These are phyloP conservation scores for Pollenia amentaria DNA, from an alignment of 2,888 invertebrate genomes.

Conservation along the genomic window DNA sequence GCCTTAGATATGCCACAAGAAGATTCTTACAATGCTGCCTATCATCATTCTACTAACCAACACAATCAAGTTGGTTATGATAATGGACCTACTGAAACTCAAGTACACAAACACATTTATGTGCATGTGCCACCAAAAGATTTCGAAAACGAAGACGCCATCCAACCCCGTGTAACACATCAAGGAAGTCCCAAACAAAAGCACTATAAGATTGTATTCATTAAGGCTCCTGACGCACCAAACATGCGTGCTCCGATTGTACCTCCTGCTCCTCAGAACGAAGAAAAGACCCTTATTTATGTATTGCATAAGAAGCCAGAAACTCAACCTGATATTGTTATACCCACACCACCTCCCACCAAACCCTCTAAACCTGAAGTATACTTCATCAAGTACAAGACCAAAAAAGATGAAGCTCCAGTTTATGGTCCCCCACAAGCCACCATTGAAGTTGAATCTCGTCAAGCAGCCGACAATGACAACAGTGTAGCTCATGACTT, in stretches of 20 bases:
- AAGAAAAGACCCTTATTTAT: conserved; percentile 94
- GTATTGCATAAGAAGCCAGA: conserved; percentile 95
- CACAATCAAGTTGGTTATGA: conserved; percentile 79
- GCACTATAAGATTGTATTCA: conserved; percentile 96
- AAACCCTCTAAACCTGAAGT: conserved; percentile 95
- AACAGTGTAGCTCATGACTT: conserved; percentile 67
- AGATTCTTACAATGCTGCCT: conserved; percentile 82
- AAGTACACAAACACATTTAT: conserved; percentile 83
- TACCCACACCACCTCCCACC: conserved; percentile 91
- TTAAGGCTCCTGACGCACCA: conserved; percentile 94
- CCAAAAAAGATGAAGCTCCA: conserved; percentile 81
- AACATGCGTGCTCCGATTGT: conserved; percentile 91
- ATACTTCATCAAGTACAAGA: conserved; percentile 89
- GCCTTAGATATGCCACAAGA: conserved; percentile 67
- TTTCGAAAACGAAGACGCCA: conserved; percentile 81
- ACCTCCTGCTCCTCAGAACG: conserved; percentile 91
- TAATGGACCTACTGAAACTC: conserved; percentile 79
- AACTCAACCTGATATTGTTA: conserved; percentile 90
- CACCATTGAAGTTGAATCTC: conserved; percentile 76
- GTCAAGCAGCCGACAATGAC: conserved; percentile 67
- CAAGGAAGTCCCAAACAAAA: conserved; percentile 89
- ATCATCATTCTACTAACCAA: conserved; percentile 78
- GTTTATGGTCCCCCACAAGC: conserved; percentile 82
- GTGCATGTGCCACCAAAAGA: conserved; percentile 84
- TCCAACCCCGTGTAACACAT: conserved; percentile 80